A percentile compares a stretch with the other conserved stretches of the same genome.
These are phyloP conservation scores for Lophius piscatorius DNA, from an alignment of 2,113 vertebrate genomes.

Conservation along the genomic window DNA sequence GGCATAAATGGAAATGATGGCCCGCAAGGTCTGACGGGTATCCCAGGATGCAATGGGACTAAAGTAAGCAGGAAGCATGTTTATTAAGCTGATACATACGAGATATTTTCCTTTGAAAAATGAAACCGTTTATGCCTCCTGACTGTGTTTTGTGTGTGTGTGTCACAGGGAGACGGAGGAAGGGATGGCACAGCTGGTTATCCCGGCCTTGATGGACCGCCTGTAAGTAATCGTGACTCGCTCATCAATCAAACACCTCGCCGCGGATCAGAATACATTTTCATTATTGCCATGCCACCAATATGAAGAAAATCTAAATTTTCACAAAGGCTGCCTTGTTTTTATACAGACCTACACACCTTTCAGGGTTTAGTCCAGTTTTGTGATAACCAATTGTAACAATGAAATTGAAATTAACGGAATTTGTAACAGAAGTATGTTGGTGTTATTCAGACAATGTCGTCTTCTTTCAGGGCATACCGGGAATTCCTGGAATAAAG, in stretches of 20 bases:
- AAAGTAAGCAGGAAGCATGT: slow-evolving; percentile 81
- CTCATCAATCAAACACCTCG: neutral
- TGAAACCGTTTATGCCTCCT: neutral
- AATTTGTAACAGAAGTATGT: neutral
- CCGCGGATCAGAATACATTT: neutral
- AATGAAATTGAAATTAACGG: no score
- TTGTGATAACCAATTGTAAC: no score
- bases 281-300: neutral
- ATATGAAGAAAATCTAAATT: no score
- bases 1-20: slow-evolving; percentile 96
- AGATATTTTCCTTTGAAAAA: neutral
- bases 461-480: slow-evolving; percentile 79
- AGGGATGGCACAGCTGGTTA: slow-evolving; percentile 84
- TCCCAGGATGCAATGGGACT: slow-evolving; percentile 98
- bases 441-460: slow-evolving; percentile 5
- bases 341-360: no score
- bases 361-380: no score
- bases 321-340: no score
- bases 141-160: neutral
- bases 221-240: slow-evolving; percentile 80
- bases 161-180: slow-evolving; percentile 89
- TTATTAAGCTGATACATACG: neutral
- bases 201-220: slow-evolving; percentile 84
- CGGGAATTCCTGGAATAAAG: slow-evolving; percentile 89
- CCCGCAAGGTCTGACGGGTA: slow-evolving; percentile 87